Evolutionary conservation across 1,140 invertebrate genomes (phyloP).

Genomic region (Oscheius sp.): DNA sequence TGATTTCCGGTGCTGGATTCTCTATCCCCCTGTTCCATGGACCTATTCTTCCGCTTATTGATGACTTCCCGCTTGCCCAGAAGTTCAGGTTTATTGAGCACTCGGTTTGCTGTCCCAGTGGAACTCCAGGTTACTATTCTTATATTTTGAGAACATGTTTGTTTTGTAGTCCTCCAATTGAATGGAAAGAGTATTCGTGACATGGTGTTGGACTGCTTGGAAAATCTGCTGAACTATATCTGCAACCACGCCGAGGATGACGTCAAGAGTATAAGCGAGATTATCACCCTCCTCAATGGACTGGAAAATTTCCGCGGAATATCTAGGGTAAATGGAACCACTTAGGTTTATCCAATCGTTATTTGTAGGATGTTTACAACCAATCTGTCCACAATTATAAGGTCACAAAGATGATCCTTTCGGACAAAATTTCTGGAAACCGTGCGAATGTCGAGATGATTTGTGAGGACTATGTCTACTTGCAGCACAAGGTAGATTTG

Average conservation of each 20-base stretch:
- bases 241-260: conserved; percentile 72
- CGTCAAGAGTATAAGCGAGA: conserved; percentile 70
- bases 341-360: not conserved
- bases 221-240: conserved; percentile 67
- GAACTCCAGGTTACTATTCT: conserved; percentile 7
- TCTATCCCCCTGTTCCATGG: conserved; percentile 52
- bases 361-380: conserved; percentile 65
- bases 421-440: conserved; percentile 63
- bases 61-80: not conserved
- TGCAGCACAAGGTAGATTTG: conserved; percentile 71
- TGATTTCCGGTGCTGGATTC: conserved; percentile 40
- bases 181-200: conserved; percentile 62
- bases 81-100: too few relatives aligned
- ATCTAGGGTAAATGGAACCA: conserved; percentile 62
- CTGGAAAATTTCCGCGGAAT: conserved; percentile 68
- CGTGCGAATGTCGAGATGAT: conserved; percentile 70
- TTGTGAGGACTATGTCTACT: conserved; percentile 68
- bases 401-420: conserved; percentile 67
- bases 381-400: conserved; percentile 68
- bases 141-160: too few relatives aligned
- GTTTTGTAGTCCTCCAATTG: conserved; percentile 11
- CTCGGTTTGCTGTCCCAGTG: conserved; percentile 6
- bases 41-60: conserved; percentile 8
- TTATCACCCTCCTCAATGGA: conserved; percentile 68
- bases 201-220: conserved; percentile 66